Percentiles rank a stretch among this genome's conserved stretches.
phyloP scores from a whole-genome alignment of 2,888 invertebrate genomes.

The Bombylius discolor region DNA sequence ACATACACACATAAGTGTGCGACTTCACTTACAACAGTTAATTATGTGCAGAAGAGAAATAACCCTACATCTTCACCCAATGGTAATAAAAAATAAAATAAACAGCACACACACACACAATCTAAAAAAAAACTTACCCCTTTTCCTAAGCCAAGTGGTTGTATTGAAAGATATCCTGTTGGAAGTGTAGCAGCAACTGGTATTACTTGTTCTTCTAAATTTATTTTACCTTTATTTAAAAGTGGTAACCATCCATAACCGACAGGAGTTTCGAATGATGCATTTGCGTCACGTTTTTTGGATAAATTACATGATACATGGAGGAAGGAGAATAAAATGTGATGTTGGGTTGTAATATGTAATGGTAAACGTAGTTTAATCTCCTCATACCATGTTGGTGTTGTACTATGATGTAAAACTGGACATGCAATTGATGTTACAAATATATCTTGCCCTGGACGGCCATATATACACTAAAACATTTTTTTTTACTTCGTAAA shows the following conservation, averaged over 20 bases:
- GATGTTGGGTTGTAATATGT: slow-evolving; percentile 72
- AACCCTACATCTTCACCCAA: neutral
- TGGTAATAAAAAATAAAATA: slow-evolving; percentile 1
- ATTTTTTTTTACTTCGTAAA: neutral
- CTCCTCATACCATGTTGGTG: slow-evolving; percentile 86
- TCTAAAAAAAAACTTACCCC: slow-evolving; percentile 49
- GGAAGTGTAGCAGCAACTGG: slow-evolving; percentile 83
- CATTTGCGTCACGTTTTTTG: slow-evolving; percentile 60
- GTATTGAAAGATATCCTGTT: slow-evolving; percentile 76
- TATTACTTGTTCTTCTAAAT: slow-evolving; percentile 66
- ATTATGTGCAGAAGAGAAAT: too few relatives aligned
- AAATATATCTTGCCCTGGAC: slow-evolving; percentile 49
- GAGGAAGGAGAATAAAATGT: slow-evolving; percentile 87
- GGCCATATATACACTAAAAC: slow-evolving; percentile 57
- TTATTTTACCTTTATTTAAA: slow-evolving; percentile 68
- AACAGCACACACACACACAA: too few relatives aligned
- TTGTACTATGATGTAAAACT: slow-evolving; percentile 80
- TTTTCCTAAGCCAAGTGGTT: slow-evolving; percentile 80
- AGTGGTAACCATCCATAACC: slow-evolving; percentile 93
- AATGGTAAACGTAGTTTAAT: slow-evolving; percentile 83
- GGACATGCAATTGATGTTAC: slow-evolving; percentile 59
- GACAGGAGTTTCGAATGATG: slow-evolving; percentile 60
- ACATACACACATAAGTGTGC: too few relatives aligned
- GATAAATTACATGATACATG: slow-evolving; percentile 88
- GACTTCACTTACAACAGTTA: too few relatives aligned